Evolutionary conservation across 2,797 vertebrate genomes (phyloP), one percentile per base, ranked within the genome.

Genomic region (Acrossocheilus fasciatus): DNA sequence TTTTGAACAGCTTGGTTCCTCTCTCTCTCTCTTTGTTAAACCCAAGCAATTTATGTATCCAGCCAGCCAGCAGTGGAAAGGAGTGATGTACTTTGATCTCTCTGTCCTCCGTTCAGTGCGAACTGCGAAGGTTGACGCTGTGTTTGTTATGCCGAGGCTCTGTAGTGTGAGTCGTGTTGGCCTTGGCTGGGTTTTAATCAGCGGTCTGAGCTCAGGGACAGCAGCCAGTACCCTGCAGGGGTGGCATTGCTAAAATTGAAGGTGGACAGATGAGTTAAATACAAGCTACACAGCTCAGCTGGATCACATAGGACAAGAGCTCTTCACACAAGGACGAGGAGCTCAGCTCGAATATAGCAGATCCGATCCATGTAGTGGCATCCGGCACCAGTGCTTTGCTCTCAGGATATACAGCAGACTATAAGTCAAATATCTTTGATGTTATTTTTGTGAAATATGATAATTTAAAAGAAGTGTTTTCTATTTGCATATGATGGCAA

Each of bases 251-350:
- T 75, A 82, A 68, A 79, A 81, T 72, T 70, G 81, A 89, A 81
- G 82, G 88, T 89, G 86, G 86, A 89, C 86, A 81, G 84, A 90
- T 89, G 88, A 79, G 82, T 84, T 88, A 88, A 90, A 89, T 76
- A 82, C 69, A 70, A 84, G 88, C 84, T 76, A 54, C 62, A 85
- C 59, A 76, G 86, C 77, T 83, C 81, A 86, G 80, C 88, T 54
- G 82, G 57, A 86, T 79, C 66, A 84, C 72, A 70, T 36, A 77
- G 14, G 36, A 77, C 47, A 80, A 39, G 68, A 74, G 84, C 78
- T 89, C 81, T 79, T 87, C 83, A 79, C 80, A 75, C 43, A 74
- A 84, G 85, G 83, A 81, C 6, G 26, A 73, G 76, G 26, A 73
- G 76, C 73, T 86, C 84, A 85, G 85, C 57, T 87, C 59, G 30